These are phyloP conservation scores for Amblyraja radiata DNA, from an alignment of 2,797 vertebrate genomes.

Conservation along the genomic window DNA sequence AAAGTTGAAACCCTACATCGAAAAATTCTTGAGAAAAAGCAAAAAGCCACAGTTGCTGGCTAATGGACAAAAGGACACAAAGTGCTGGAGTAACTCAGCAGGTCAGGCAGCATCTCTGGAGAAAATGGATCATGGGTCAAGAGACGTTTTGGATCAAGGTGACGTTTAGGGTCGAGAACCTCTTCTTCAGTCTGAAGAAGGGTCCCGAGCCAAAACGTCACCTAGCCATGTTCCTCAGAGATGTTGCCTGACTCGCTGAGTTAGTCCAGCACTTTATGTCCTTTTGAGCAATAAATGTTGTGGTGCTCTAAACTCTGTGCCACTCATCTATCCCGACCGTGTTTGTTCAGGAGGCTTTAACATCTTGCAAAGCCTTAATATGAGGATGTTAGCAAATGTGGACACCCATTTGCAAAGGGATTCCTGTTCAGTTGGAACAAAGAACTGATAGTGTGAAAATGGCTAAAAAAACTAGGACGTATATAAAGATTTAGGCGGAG, in stretches of 20 bases:
- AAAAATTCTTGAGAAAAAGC: background rate
- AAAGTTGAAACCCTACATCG: background rate
- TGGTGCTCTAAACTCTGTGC: background rate
- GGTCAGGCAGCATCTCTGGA: no score
- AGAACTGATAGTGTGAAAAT: background rate
- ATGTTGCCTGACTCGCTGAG: no score
- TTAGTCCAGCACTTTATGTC: no score
- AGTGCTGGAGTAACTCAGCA: no score
- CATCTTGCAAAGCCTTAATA: background rate
- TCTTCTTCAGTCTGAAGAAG: no score
- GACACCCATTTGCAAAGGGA: background rate
- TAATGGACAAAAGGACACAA: no score
- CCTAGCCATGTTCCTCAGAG: no score
- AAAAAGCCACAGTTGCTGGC: no score
- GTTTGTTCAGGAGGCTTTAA: background rate
- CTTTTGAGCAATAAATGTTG: background rate
- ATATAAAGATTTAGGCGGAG: background rate
- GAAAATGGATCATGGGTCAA: no score
- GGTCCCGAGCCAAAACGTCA: no score
- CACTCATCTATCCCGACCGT: background rate
- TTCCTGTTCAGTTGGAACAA: constrained; percentile 5
- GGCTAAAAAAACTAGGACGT: constrained; percentile 6
- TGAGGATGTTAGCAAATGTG: background rate
- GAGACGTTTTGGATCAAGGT: no score
- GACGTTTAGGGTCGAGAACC: no score